Evolutionary conservation across 2,888 invertebrate species (phyloP).

Genomic region (Himalopsyche tibetana): DNA sequence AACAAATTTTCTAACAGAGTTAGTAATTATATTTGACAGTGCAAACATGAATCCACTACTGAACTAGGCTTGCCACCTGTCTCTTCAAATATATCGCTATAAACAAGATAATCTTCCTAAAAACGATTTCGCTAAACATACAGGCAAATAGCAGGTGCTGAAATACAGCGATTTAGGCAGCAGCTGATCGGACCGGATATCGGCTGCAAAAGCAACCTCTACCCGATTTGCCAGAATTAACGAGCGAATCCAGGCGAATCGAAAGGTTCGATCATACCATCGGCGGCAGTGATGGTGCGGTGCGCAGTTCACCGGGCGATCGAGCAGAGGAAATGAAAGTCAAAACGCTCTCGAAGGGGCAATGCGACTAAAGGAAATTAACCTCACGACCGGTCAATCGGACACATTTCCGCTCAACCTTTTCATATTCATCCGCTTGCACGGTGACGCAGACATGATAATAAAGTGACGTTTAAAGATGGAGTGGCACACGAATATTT

Average conservation of each 20-base stretch:
- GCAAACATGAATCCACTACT: no score
- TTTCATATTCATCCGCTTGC: background rate
- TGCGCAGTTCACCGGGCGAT: background rate
- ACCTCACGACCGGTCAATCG: slow-evolving; percentile 25
- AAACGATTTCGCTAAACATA: no score
- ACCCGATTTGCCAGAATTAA: background rate
- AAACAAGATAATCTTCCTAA: no score
- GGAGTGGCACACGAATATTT: no score
- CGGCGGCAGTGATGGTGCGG: background rate
- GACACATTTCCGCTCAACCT: slow-evolving; percentile 20
- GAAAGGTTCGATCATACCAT: background rate
- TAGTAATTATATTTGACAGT: no score
- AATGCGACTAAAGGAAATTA: background rate
- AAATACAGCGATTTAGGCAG: background rate
- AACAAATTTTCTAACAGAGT: no score
- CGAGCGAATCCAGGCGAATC: slow-evolving; percentile 12
- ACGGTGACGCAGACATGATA: background rate
- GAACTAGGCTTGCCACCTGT: no score
- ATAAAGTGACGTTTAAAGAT: background rate
- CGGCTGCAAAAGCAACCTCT: background rate
- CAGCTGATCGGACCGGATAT: slow-evolving; percentile 32
- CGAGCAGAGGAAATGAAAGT: background rate
- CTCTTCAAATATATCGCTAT: no score
- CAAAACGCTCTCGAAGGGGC: background rate
- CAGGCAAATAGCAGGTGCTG: no score